A percentile compares a stretch with the other conserved stretches of the same genome.
Evolutionary conservation across 2,888 invertebrate species (phyloP).

Genomic region (Psylliodes chrysocephalus): DNA sequence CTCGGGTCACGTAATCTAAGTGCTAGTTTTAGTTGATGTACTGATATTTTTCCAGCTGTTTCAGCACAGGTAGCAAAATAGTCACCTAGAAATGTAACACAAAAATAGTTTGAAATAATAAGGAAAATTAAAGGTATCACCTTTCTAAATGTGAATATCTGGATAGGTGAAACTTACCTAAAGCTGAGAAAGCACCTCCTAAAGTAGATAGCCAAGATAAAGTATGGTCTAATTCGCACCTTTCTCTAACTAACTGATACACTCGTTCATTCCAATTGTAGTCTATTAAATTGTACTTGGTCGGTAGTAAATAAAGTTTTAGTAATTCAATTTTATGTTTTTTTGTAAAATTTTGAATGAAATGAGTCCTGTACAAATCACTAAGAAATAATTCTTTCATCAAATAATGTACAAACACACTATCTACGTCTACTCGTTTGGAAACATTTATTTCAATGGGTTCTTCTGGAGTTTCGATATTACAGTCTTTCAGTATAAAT

Average conservation of each 20-base stretch:
- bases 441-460: conserved; percentile 3
- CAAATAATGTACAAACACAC: conserved; percentile 57
- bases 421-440: conserved; percentile 47
- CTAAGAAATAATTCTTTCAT: conserved; percentile 54
- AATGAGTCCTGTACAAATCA: conserved; percentile 48
- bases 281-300: conserved; percentile 73
- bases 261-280: conserved; percentile 72
- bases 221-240: conserved; percentile 82
- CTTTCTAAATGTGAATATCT: too few relatives aligned
- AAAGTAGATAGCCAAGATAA: conserved; percentile 96
- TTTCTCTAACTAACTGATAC: conserved; percentile 68
- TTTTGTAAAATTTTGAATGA: conserved; percentile 39
- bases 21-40: conserved; percentile 85
- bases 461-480: neutral
- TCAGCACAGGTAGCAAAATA: conserved; percentile 83
- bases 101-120: too few relatives aligned
- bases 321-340: neutral
- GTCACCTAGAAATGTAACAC: conserved; percentile 73
- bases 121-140: too few relatives aligned
- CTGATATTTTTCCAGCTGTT: conserved; percentile 88
- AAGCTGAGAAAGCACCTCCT: conserved; percentile 94
- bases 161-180: conserved; percentile 64
- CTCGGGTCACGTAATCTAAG: conserved; percentile 83
- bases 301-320: conserved; percentile 63
- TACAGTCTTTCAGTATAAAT: neutral